These are phyloP conservation scores for Lasioglossum morio DNA, from an alignment of 2,888 invertebrate species.

Conservation along the genomic window DNA sequence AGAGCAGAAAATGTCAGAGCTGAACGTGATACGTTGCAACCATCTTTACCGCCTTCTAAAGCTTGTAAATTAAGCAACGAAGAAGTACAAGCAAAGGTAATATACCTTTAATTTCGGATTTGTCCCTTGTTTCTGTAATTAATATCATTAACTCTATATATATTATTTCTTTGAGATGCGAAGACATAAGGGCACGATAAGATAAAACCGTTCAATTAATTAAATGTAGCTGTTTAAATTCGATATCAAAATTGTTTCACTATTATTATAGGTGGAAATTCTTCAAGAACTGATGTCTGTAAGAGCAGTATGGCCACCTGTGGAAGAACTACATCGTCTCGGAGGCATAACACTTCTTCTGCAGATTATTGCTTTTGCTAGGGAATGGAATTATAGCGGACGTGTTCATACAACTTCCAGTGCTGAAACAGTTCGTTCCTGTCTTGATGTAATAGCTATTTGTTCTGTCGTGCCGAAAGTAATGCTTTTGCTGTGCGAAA, in stretches of 20 bases:
- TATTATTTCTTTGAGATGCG: neutral
- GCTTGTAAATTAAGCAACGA: constrained; percentile 89
- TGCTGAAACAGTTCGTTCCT: constrained; percentile 92
- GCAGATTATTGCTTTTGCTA: constrained; percentile 94
- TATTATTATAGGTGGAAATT: constrained; percentile 87
- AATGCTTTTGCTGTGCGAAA: constrained; percentile 90
- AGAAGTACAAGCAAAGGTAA: constrained; percentile 91
- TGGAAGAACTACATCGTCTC: constrained; percentile 93
- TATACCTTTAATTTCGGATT: neutral
- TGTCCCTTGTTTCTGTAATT: neutral
- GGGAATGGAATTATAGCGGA: constrained; percentile 96
- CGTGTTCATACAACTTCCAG: constrained; percentile 84
- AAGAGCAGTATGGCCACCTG: constrained; percentile 93
- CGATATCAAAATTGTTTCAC: neutral
- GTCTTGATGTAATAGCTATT: constrained; percentile 94
- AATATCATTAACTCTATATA: neutral
- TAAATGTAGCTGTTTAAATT: neutral
- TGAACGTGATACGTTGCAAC: constrained; percentile 81
- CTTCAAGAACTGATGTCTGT: constrained; percentile 91
- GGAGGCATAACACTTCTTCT: constrained; percentile 93
- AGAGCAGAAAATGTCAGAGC: constrained; percentile 86
- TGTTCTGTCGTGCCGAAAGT: constrained; percentile 95
- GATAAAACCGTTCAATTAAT: neutral
- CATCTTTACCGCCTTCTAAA: constrained; percentile 85
- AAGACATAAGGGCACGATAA: neutral